These are phyloP conservation scores for Platycnemis pennipes DNA, from an alignment of 2,888 invertebrate genomes.

Conservation along the genomic window DNA sequence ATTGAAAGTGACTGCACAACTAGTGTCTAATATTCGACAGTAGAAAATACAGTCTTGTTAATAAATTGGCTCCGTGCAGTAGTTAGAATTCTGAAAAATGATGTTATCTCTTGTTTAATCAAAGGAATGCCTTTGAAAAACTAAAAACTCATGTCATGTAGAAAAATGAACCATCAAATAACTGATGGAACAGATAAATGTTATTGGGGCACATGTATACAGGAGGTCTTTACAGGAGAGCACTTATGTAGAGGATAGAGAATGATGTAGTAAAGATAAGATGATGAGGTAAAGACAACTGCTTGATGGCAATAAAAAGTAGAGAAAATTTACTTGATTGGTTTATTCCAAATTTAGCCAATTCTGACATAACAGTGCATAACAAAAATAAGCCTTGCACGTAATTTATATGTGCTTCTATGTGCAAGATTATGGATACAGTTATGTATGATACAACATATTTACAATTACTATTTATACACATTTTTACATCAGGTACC, in stretches of 20 bases:
- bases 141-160: not conserved
- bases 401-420: no score
- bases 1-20: conserved; percentile 8
- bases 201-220: conserved; percentile 10
- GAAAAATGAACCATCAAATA: not conserved
- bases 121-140: not conserved
- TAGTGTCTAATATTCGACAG: not conserved
- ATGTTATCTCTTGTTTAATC: not conserved
- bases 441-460: not conserved
- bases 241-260: conserved; percentile 3
- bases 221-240: not conserved
- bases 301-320: conserved; percentile 5
- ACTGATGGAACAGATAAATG: not conserved
- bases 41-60: conserved; percentile 12
- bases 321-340: not conserved
- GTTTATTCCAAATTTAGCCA: conserved; percentile 3
- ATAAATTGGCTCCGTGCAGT: not conserved
- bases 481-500: not conserved
- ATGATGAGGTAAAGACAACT: not conserved
- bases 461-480: not conserved
- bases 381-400: not conserved
- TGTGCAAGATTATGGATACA: not conserved
- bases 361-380: not conserved
- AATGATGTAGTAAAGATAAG: not conserved
- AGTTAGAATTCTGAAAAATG: not conserved